Percentiles rank a stretch among this genome's conserved stretches.
Conservation (phyloP, 1,140 invertebrate genomes). For the Lordiphosa mommai region DNA sequence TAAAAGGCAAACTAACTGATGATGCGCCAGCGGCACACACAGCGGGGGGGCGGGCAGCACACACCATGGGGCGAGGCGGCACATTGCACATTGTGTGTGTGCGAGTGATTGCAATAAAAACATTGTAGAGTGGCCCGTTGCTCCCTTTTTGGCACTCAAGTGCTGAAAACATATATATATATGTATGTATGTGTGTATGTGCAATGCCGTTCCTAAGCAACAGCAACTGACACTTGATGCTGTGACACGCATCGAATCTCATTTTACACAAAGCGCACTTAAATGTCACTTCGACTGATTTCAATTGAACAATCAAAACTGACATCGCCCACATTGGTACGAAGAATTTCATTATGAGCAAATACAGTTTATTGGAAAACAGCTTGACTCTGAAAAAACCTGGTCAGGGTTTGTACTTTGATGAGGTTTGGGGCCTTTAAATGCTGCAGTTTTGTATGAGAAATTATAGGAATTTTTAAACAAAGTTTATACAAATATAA, state of each 20-base stretch:
- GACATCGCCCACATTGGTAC: neutral
- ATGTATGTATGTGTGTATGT: too few species aligned
- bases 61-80: too few species aligned
- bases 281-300: conserved; percentile 39
- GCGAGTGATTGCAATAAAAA: neutral
- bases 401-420: too few species aligned
- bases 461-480: too few species aligned
- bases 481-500: too few species aligned
- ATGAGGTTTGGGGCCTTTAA: too few species aligned
- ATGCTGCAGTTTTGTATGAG: too few species aligned
- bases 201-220: conserved; percentile 18
- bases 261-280: conserved; percentile 54
- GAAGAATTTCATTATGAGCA: neutral
- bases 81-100: neutral
- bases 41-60: too few species aligned
- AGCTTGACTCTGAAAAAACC: too few species aligned
- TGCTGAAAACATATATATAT: conserved; percentile 14
- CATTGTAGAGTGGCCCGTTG: neutral
- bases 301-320: conserved; percentile 11
- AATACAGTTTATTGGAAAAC: too few species aligned
- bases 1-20: too few species aligned
- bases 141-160: conserved; percentile 13
- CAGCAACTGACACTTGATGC: conserved; percentile 38
- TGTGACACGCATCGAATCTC: conserved; percentile 59
- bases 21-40: too few species aligned